These are phyloP conservation scores for Anagyrus pseudococci DNA, from an alignment of 2,888 invertebrate genomes.

Conservation along the genomic window DNA sequence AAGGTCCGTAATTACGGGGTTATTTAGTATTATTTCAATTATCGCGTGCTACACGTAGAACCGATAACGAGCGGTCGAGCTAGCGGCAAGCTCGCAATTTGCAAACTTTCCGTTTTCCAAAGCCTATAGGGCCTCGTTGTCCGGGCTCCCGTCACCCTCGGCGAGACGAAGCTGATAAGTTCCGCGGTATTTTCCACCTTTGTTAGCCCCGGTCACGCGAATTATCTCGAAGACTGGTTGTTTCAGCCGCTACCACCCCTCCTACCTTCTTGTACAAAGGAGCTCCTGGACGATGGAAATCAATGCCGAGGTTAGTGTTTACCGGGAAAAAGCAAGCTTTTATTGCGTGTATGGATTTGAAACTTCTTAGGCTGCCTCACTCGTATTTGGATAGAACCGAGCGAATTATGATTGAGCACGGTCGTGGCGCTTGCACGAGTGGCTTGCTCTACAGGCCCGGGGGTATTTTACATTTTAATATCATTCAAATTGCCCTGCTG, in stretches of 20 bases:
- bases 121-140: too few species aligned
- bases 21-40: slow-evolving; percentile 58
- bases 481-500: too few species aligned
- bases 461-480: too few species aligned
- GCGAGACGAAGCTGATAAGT: slow-evolving; percentile 19
- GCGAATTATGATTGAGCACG: too few species aligned
- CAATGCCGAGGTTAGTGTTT: slow-evolving; percentile 21
- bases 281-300: slow-evolving; percentile 8
- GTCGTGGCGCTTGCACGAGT: too few species aligned
- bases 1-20: slow-evolving; percentile 52
- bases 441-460: too few species aligned
- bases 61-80: slow-evolving; percentile 40
- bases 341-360: slow-evolving; percentile 13
- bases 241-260: too few species aligned
- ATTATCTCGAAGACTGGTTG: slow-evolving; percentile 20
- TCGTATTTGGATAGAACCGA: neutral
- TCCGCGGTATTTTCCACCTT: slow-evolving; percentile 32
- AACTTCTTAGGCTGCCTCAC: neutral
- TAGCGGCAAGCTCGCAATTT: slow-evolving; percentile 25
- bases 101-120: slow-evolving; percentile 20
- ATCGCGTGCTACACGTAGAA: slow-evolving; percentile 54
- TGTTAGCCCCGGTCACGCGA: slow-evolving; percentile 31
- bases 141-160: neutral
- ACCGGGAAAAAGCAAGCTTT: slow-evolving; percentile 26
- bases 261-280: neutral